Base-by-base conservation (phyloP, 35 echinoderm and acorn worm genomes). In the Chiridota heheva region DNA sequence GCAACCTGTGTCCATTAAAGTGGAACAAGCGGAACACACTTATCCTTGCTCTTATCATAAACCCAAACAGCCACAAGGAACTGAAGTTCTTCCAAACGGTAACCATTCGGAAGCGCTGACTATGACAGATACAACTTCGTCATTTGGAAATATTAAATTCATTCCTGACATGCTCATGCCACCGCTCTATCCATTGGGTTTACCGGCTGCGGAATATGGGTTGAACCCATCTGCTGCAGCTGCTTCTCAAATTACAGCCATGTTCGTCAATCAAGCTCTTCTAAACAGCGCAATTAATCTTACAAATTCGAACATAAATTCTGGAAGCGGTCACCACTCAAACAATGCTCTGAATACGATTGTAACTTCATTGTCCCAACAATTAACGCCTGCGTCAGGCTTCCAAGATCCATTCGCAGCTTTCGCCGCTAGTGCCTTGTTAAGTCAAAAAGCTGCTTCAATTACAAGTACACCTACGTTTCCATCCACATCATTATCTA, bases 51-150 rank as follows among this genome's bases (percentile, higher is more conserved):
- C n/a, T n/a, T n/a, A n/a, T n/a, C n/a, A n/a, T n/a, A n/a, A n/a
- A n/a, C n/a, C n/a, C n/a, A n/a, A n/a, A n/a, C n/a, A n/a, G n/a
- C n/a, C n/a, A n/a, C n/a, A n/a, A n/a, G n/a, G n/a, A n/a, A n/a
- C n/a, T n/a, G n/a, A n/a, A n/a, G n/a, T n/a, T n/a, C n/a, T n/a
- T n/a, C n/a, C n/a, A n/a, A n/a, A n/a, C n/a, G n/a, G n/a, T n/a
- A 71, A 72, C 28, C 48, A 40, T 42, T 42, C 72, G 24, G 74
- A 87, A 33, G 32, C 79, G 15, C 63, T 60, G 26, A 87, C 74
- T 32, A 72, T 87, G 56, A 87, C 84, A 7, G 84, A 87, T 28
- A 61, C 84, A 18, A 87, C 84, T 8, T n/a, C n/a, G 45, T 87
- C 7, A 42, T 62, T 5, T 41, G 73, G 15, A 77, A 77, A 37